phyloP scores from a whole-genome alignment of 2,888 invertebrate species.

The Platycheirus albimanus region DNA sequence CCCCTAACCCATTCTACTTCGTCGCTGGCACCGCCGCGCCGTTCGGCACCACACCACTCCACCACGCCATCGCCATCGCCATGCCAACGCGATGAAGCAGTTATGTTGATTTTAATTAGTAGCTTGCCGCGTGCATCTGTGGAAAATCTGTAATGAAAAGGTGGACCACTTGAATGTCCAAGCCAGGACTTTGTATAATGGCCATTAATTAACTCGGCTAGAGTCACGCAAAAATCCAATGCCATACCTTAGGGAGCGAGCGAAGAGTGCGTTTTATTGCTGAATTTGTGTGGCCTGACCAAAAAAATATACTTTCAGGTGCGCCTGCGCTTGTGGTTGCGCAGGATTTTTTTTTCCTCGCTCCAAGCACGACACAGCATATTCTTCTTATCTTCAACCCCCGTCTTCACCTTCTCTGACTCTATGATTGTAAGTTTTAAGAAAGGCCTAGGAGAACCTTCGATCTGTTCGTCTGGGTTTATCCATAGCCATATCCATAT shows the following conservation, averaged over 20 bases:
- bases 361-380: slow-evolving; percentile 33
- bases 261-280: slow-evolving; percentile 65
- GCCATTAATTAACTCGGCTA: slow-evolving; percentile 63
- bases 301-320: slow-evolving; percentile 25
- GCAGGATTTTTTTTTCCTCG: too few relatives aligned
- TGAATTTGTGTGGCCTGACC: slow-evolving; percentile 47
- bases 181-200: slow-evolving; percentile 58
- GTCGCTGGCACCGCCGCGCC: background rate
- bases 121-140: slow-evolving; percentile 61
- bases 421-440: slow-evolving; percentile 34
- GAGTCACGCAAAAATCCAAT: slow-evolving; percentile 59
- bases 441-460: slow-evolving; percentile 16
- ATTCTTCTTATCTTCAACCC: slow-evolving; percentile 1
- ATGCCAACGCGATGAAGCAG: slow-evolving; percentile 10
- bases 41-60: too few relatives aligned
- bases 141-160: slow-evolving; percentile 71
- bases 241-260: slow-evolving; percentile 44
- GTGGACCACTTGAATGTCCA: slow-evolving; percentile 56
- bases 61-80: too few relatives aligned
- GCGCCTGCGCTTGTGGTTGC: slow-evolving; percentile 35
- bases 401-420: slow-evolving; percentile 5
- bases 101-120: slow-evolving; percentile 72
- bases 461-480: background rate
- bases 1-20: background rate
- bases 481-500: too few relatives aligned